These are phyloP conservation scores for Eclectus roratus DNA, from an alignment of 2,113 vertebrate species.

Conservation along the genomic window DNA sequence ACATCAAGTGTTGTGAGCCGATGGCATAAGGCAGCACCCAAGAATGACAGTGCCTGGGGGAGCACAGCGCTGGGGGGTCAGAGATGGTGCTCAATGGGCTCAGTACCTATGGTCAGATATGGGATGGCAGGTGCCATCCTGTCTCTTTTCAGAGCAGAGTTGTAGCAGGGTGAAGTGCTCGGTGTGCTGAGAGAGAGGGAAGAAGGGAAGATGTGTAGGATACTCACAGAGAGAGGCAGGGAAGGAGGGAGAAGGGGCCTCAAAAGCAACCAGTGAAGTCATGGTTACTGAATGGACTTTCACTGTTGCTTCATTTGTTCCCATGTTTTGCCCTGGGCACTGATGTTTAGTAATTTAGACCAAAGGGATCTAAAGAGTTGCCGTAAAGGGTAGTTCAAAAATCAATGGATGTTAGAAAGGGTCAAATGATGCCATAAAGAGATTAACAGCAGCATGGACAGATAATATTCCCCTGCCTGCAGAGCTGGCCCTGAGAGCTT, in stretches of 20 bases:
- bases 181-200: neutral
- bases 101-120: neutral
- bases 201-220: neutral
- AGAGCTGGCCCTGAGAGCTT: neutral
- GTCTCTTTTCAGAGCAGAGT: neutral
- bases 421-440: constrained; percentile 61
- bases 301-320: neutral
- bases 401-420: constrained; percentile 57
- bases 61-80: neutral
- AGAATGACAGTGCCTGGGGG: neutral
- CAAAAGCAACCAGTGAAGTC: neutral
- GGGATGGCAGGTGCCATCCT: neutral
- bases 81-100: neutral
- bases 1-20: neutral
- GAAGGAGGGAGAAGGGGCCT: neutral
- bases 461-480: constrained; percentile 41
- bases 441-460: constrained; percentile 52
- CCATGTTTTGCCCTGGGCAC: neutral
- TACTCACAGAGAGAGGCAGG: neutral
- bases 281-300: neutral
- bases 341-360: constrained; percentile 54
- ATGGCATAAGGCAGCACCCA: neutral
- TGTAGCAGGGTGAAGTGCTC: neutral
- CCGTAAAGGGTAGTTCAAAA: constrained; percentile 44
- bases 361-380: constrained; percentile 30